These are phyloP conservation scores for pig (Sus scrofa) DNA, from an alignment of 2,113 vertebrate genomes.

Conservation along the genomic window DNA sequence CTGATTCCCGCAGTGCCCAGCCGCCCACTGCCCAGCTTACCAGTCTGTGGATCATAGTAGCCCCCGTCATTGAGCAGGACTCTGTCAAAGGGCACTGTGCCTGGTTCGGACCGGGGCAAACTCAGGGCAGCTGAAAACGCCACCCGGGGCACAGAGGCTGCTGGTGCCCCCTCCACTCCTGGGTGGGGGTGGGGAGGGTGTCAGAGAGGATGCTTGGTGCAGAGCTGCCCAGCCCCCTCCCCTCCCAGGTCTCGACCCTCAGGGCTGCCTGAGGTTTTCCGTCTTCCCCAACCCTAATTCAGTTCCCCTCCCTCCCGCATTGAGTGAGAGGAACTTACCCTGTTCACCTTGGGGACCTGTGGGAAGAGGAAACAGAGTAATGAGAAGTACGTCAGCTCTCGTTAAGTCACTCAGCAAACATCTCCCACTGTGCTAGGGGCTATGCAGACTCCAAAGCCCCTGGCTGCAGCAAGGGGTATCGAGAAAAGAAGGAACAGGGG, in stretches of 20 bases:
- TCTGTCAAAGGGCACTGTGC: constrained; percentile 94
- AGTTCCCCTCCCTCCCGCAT: background rate
- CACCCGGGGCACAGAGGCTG: constrained; percentile 87
- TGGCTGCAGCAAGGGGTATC: too few species aligned
- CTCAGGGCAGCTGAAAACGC: constrained; percentile 95
- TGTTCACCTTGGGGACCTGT: constrained; percentile 93
- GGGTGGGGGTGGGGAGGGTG: background rate
- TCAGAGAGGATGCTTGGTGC: background rate
- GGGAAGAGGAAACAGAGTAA: constrained; percentile 53
- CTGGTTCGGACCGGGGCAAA: constrained; percentile 86
- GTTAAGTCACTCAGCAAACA: background rate
- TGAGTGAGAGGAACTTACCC: constrained; percentile 87
- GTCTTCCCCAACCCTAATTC: background rate
- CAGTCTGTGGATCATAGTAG: constrained; percentile 91
- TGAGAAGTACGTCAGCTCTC: constrained; percentile 28
- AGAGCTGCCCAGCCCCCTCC: background rate
- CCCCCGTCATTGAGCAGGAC: constrained; percentile 93
- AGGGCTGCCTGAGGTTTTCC: background rate
- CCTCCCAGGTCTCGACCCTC: background rate
- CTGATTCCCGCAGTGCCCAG: background rate
- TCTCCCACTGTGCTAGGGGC: background rate
- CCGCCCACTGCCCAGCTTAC: constrained; percentile 82
- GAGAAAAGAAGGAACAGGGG: background rate
- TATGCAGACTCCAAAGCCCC: background rate
- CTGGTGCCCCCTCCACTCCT: constrained; percentile 92